Base-by-base conservation (phyloP, 2,888 invertebrate genomes). In the Allacma fusca region DNA sequence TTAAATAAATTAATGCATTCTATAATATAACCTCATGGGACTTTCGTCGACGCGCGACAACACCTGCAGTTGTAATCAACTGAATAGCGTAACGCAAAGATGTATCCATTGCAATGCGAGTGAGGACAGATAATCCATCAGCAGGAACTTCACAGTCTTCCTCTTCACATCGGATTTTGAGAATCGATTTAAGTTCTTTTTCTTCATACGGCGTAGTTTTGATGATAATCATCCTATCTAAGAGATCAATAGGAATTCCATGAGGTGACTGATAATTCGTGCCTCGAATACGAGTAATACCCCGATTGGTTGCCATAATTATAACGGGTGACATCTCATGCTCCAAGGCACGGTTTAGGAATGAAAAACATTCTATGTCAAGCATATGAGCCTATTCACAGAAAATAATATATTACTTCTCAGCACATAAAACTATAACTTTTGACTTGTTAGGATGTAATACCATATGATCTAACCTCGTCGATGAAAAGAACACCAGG, bases 321-420 rank as follows among this genome's bases (percentile, higher is more conserved):
- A 99, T 94, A 0, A 99, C 92, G 0, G 99, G 99, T 0, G 98
- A 94, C 90, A 98, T 96, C 85, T 99, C 98, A 65, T 94, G 94
- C 86, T 99, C 99, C 29, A 99, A 88, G 0, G 98, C 98, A 5
- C 99, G 91, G 88, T 99, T 99, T 9, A 99, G 89, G 87, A 94
- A 99, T 0, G 98, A 98, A 88, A 99, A 99, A 86, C 98, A 99
- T 87, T 99, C 99, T 64, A 99, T 96, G 86, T 99, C 99, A 82
- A 99, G 88, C 98, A 99, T 98, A 86, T 99, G 99, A 0, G 96
- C 93, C 90, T 91, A 86, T 16, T n/a, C 12, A 50, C 4, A 80
- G 21, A 40, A 26, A 43, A 50, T 23, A 40, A n/a, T n/a, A n/a
- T n/a, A n/a, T n/a, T n/a, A n/a, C n/a, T n/a, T n/a, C n/a, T n/a